Evolutionary conservation across 2,888 invertebrate species (phyloP).

Genomic region (Aproaerema taeniolella): DNA sequence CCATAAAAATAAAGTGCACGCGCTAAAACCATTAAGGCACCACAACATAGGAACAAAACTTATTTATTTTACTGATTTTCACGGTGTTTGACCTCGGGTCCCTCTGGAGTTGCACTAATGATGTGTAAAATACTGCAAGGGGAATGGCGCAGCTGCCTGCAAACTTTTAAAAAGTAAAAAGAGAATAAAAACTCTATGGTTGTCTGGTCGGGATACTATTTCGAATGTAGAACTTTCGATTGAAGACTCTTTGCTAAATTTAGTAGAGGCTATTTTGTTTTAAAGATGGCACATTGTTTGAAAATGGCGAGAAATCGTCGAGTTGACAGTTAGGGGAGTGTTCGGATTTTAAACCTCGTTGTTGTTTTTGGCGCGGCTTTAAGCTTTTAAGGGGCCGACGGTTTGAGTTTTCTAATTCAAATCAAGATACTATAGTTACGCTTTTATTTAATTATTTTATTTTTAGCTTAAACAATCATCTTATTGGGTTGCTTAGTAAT

Average conservation of each 20-base stretch:
- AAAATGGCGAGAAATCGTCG: slow-evolving; percentile 53
- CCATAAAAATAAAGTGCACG: slow-evolving; percentile 7
- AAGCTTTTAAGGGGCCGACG: slow-evolving; percentile 15
- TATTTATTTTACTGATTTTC: slow-evolving; percentile 63
- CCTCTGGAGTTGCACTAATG: slow-evolving; percentile 46
- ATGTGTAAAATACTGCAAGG: slow-evolving; percentile 55
- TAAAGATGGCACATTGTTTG: slow-evolving; percentile 19
- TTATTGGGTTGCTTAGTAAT: no score
- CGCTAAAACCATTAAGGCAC: slow-evolving; percentile 8
- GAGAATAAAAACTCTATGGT: slow-evolving; percentile 24
- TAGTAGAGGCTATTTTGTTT: slow-evolving; percentile 16
- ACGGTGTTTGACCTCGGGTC: slow-evolving; percentile 52
- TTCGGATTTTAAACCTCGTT: slow-evolving; percentile 55
- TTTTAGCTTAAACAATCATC: no score
- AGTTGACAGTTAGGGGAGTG: slow-evolving; percentile 56
- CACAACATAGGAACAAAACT: slow-evolving; percentile 24
- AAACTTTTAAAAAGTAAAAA: slow-evolving; percentile 20
- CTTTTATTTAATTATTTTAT: no score
- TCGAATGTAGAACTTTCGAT: no score
- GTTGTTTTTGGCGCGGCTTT: slow-evolving; percentile 42
- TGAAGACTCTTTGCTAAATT: no score
- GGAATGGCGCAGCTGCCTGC: slow-evolving; percentile 22
- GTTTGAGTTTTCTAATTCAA: not conserved
- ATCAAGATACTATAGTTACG: no score
- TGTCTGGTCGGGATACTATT: no score